Base-by-base conservation (phyloP, 2,797 vertebrate genomes). In the Helarctos malayanus region DNA sequence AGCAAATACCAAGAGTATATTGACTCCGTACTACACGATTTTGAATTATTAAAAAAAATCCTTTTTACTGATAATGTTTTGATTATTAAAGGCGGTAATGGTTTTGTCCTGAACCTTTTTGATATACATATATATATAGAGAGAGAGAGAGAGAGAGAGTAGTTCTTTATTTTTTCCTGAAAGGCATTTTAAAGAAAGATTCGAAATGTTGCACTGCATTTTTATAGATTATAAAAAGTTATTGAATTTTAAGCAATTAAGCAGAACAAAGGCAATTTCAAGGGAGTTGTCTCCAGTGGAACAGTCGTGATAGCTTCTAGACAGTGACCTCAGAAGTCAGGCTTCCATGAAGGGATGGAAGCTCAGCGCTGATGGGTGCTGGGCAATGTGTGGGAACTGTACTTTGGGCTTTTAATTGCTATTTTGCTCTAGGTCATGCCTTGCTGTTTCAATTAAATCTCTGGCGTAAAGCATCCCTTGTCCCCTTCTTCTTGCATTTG, bases 391-490 rank as follows among this genome's bases (percentile, higher is more conserved):
- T 38, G 90, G 80, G 79, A 97, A 97, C 95, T 68, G 76, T 59
- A 47, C 86, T n/a, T 71, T 97, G 96, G 89, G 49, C 92, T 98
- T 98, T 98, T 96, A 97, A 98, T 98, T 98, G 98, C 91, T 69
- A 49, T 97, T 98, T 98, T 98, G 94, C 97, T 98, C 95, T 97
- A 93, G 97, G 97, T 98, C 92, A 95, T 97, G 93, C 95, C 97
- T 98, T 98, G 47, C 94, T 98, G 45, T 98, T 98, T 97, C 97
- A 98, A 92, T 97, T 98, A 98, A 92, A 94, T 75, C 57, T 97
- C 96, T 91, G 57, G 91, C 96, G 75, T 97, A 90, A 98, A 84
- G 94, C 97, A 78, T 91, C 35, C 95, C 88, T 52, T 95, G 93
- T 98, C 7, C 23, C 92, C 54, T 82, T 96, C 93, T 98, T 97